Base-by-base conservation (phyloP, 2,797 vertebrate genomes). In the Molossus alvarezi region DNA sequence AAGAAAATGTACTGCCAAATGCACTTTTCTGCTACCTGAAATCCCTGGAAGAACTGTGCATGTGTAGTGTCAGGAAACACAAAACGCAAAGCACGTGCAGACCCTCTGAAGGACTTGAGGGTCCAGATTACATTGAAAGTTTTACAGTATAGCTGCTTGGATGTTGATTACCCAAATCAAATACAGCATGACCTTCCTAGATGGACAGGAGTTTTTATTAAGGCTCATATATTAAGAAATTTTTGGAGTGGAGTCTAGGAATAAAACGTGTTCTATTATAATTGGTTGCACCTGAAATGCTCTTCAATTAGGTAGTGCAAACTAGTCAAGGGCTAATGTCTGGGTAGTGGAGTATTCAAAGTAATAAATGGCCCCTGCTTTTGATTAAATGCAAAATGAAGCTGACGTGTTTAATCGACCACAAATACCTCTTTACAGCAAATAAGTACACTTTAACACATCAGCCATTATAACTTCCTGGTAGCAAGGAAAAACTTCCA, bases 211-310 rank as follows among this genome's bases (percentile, higher is more conserved):
- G 25, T 86, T 80, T 87, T 90, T 67, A 92, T 60, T 90, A 92
- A 95, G 60, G n/a, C 8, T 84, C 33, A 41, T 55, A 58, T 65
- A 72, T 77, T 93, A 90, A 72, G 67, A 88, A 77, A 45, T 58
- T 93, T 96, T 93, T 92, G n/a, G 20, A 96, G 23, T 92, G 20
- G 69, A 88, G 23, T 60, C 15, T 57, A 81, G 67, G 77, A 90
- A 72, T 84, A 93, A 95, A 95, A 81, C 37, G 73, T 64, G 84
- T 81, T 94, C 86, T 92, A 53, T 64, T 91, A 65, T 69, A 96
- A 92, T 95, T 92, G 73, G 64, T 90, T 95, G 88, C 73, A 95
- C 91, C 89, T 91, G 72, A 94, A 95, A 93, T 92, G n/a, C 4
- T 88, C 91, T 95, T 92, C 85, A 75, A 80, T 92, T 90, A 88